phyloP scores from a whole-genome alignment of 2,888 invertebrate genomes.

The Clostera curtula region DNA sequence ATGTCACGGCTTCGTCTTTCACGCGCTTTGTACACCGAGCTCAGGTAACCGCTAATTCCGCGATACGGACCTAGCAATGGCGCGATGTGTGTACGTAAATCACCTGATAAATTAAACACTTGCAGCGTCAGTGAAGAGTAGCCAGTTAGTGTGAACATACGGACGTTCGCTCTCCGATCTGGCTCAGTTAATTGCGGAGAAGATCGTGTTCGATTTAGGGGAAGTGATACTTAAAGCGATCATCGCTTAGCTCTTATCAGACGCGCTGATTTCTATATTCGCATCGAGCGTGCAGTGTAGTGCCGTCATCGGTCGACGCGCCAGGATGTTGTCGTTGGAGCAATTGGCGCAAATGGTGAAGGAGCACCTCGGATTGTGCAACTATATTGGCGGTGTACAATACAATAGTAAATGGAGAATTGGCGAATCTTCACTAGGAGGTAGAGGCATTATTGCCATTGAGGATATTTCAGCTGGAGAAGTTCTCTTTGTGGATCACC shows the following conservation, averaged over 20 bases:
- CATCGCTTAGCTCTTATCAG: constrained; percentile 58
- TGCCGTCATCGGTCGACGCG: constrained; percentile 52
- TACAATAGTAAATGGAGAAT: constrained; percentile 74
- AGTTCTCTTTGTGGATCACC: constrained; percentile 80
- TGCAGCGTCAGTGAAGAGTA: constrained; percentile 48
- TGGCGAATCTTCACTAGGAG: constrained; percentile 75
- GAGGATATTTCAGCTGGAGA: constrained; percentile 80
- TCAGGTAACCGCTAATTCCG: constrained; percentile 38
- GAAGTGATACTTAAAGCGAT: constrained; percentile 44
- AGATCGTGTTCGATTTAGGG: constrained; percentile 49
- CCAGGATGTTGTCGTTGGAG: constrained; percentile 70
- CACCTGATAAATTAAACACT: constrained; percentile 40
- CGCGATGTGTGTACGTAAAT: constrained; percentile 25
- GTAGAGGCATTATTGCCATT: constrained; percentile 82
- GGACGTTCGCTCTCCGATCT: constrained; percentile 43
- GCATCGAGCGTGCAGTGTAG: constrained; percentile 59
- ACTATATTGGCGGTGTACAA: constrained; percentile 31
- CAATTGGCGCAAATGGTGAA: constrained; percentile 65
- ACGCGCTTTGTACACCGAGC: constrained; percentile 31
- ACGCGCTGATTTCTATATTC: constrained; percentile 57
- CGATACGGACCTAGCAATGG: constrained; percentile 9
- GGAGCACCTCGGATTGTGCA: constrained; percentile 56
- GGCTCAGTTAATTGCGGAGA: constrained; percentile 49
- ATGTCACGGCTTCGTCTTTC: constrained; percentile 50
- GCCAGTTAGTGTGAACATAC: constrained; percentile 43